Base-by-base conservation (phyloP, 2,888 invertebrate genomes). In the Drosophila kanekoi region DNA sequence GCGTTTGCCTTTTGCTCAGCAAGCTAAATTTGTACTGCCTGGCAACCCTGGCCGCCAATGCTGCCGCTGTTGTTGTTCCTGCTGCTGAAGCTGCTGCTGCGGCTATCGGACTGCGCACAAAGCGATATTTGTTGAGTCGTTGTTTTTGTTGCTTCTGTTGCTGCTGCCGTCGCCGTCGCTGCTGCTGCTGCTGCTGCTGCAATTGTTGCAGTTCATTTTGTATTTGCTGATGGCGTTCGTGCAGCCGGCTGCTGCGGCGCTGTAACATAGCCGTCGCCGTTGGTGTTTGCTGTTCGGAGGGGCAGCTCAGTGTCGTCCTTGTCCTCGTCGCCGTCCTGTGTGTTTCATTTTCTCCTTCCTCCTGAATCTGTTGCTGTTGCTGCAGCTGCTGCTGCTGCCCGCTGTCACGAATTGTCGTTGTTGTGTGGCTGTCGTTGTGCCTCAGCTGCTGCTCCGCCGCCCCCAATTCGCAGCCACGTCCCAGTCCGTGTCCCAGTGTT, bases 81-180 rank as follows among this genome's bases (percentile, higher is more conserved):
- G 48, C 20, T 37, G 20, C 32, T 33, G 53, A 10, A 18, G 13
- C 2, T 41, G 38, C 10, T 20, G n/a, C 18, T 23, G 33, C 20
- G 20, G 52, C 13, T 18, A 18, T 8, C 10, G 23, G n/a, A n/a
- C 16, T 41, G 10, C 81, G 87, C 41, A 86, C 87, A 63, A 61
- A 81, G 0, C 69, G 75, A 47, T 81, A 81, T 54, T 61, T 83
- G 23, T 45, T 65, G n/a, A 54, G 38, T 28, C 53, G 57, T n/a
- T 58, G 53, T 9, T 44, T 14, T n/a, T 18, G 44, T n/a, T 44
- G 44, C 28, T 38, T 70, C 37, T 52, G 67, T 16, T 33, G 61
- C 16, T 14, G n/a, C n/a, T n/a, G n/a, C n/a, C n/a, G n/a, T n/a
- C n/a, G 60, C 28, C 14, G 40, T 1, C 20, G 57, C 9, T 32